These are phyloP conservation scores for Anthoscopus minutus DNA, from an alignment of 2,113 vertebrate genomes.

Conservation along the genomic window DNA sequence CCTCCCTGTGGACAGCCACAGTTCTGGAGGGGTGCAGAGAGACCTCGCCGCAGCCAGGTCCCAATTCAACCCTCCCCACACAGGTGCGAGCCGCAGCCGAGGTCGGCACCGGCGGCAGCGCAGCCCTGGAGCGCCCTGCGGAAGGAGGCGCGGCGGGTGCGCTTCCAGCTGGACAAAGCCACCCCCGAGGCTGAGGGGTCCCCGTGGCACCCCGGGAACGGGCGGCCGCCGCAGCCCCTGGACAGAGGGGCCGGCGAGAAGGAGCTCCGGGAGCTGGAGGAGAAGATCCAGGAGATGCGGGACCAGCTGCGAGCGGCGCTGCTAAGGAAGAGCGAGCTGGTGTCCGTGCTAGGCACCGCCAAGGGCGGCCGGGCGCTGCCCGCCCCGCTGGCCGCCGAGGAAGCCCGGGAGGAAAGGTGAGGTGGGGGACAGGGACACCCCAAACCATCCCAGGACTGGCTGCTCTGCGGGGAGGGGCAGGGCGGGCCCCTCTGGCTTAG, in stretches of 20 bases:
- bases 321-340: slow-evolving; percentile 76
- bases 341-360: slow-evolving; percentile 66
- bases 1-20: too few species aligned
- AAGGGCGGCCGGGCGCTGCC: not conserved
- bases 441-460: not conserved
- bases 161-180: slow-evolving; percentile 29
- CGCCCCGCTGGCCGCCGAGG: not conserved
- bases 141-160: not conserved
- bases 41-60: not conserved
- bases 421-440: not conserved
- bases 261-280: slow-evolving; percentile 79
- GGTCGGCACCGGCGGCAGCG: not conserved
- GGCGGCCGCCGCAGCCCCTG: slow-evolving; percentile 4
- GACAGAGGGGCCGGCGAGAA: not conserved
- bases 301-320: slow-evolving; percentile 74
- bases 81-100: slow-evolving; percentile 53
- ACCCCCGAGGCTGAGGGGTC: not conserved
- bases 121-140: slow-evolving; percentile 35
- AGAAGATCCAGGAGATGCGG: slow-evolving; percentile 72
- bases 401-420: slow-evolving; percentile 68
- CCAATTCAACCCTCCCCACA: not conserved
- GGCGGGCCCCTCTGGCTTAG: not conserved
- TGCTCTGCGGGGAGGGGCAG: too few species aligned
- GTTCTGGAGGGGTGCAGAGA: fast-evolving
- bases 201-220: slow-evolving; percentile 17